Conservation (phyloP, 2,888 invertebrate genomes). For the Autographa pulchrina region DNA sequence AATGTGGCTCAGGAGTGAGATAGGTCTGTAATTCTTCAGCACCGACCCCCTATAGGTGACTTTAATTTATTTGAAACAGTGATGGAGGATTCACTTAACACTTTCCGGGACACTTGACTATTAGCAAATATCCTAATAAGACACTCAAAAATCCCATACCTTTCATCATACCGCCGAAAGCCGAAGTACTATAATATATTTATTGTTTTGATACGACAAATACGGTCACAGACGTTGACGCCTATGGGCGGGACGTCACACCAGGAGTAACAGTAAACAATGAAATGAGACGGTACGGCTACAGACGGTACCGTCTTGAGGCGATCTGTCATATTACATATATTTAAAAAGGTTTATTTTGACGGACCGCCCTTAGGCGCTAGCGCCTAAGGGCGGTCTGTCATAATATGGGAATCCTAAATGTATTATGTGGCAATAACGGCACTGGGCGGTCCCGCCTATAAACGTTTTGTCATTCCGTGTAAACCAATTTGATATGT, state of each 20-base stretch:
- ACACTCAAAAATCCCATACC: slow-evolving; percentile 12
- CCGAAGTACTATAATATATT: not conserved
- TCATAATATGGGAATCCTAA: not conserved
- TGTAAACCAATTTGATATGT: not conserved
- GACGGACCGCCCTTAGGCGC: no score
- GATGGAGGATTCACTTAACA: no score
- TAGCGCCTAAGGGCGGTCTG: no score
- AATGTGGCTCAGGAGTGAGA: no score
- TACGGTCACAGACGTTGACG: slow-evolving; percentile 12
- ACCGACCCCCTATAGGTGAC: no score
- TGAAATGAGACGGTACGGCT: slow-evolving; percentile 6
- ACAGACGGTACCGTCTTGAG: slow-evolving; percentile 11
- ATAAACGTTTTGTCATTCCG: not conserved
- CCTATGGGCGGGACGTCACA: slow-evolving; percentile 10
- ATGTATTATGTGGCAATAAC: not conserved
- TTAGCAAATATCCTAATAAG: slow-evolving; percentile 11
- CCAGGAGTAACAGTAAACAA: slow-evolving; percentile 4
- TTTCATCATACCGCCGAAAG: slow-evolving; percentile 8
- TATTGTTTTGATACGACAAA: slow-evolving; percentile 9
- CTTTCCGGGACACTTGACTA: slow-evolving; percentile 11
- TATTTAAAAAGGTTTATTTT: slow-evolving; percentile 2
- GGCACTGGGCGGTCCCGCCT: not conserved
- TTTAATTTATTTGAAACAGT: no score
- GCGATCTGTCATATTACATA: slow-evolving; percentile 13
- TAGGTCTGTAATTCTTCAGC: no score